Evolutionary conservation across 2,797 vertebrate species (phyloP).

Genomic region (Sebastes nivosus): DNA sequence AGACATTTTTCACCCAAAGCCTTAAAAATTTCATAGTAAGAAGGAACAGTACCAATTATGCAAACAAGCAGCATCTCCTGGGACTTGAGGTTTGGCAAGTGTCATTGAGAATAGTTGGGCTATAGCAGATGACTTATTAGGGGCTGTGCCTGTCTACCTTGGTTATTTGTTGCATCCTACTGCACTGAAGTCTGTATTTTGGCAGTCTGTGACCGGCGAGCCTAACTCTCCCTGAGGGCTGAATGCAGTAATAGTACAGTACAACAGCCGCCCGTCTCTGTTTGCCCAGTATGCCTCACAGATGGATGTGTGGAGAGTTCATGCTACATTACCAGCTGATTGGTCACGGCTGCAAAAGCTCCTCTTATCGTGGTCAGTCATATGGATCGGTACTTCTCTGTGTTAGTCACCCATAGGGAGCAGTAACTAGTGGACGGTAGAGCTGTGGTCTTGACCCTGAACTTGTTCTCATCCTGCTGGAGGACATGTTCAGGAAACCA

Average conservation of each 20-base stretch:
- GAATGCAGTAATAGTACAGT: slow-evolving; percentile 41
- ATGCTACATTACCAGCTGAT: slow-evolving; percentile 71
- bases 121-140: slow-evolving; percentile 50
- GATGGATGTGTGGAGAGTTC: slow-evolving; percentile 64
- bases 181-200: slow-evolving; percentile 40
- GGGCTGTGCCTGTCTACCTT: slow-evolving; percentile 24
- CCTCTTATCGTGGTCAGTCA: slow-evolving; percentile 63
- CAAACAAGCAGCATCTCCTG: slow-evolving; percentile 55
- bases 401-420: slow-evolving; percentile 51
- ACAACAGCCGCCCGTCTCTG: slow-evolving; percentile 45
- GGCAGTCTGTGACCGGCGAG: slow-evolving; percentile 24
- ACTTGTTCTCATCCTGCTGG: slow-evolving; percentile 50
- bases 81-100: slow-evolving; percentile 59
- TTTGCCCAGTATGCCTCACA: slow-evolving; percentile 50
- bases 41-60: slow-evolving; percentile 58
- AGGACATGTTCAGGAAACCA: slow-evolving; percentile 44
- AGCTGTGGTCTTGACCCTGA: slow-evolving; percentile 62
- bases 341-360: slow-evolving; percentile 51
- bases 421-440: slow-evolving; percentile 51
- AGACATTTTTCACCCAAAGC: slow-evolving; percentile 25
- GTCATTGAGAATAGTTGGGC: slow-evolving; percentile 34
- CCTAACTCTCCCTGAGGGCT: slow-evolving; percentile 26
- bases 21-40: slow-evolving; percentile 52
- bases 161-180: slow-evolving; percentile 52
- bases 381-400: slow-evolving; percentile 60